A percentile compares a stretch with the other conserved stretches of the same genome.
Conservation (phyloP, 2,888 invertebrate genomes). For the Hartigia nigra region DNA sequence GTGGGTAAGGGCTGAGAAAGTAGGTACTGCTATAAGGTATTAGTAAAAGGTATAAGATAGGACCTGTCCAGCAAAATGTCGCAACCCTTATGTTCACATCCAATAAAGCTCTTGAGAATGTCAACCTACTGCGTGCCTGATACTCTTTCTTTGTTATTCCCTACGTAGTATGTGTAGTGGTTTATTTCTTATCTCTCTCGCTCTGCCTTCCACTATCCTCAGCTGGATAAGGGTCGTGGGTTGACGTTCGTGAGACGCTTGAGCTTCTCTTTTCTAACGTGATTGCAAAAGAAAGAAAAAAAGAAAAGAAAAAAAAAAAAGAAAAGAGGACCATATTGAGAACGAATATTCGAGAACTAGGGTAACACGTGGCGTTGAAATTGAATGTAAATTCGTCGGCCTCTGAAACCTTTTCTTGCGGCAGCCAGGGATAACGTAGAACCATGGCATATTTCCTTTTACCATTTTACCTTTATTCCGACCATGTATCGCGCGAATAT, state of each 20-base stretch:
- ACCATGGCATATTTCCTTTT: background rate
- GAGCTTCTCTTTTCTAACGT: background rate
- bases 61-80: background rate
- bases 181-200: background rate
- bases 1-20: background rate
- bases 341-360: background rate
- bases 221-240: background rate
- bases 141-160: background rate
- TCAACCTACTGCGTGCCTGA: background rate
- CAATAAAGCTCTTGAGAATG: background rate
- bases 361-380: conserved; percentile 4
- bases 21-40: background rate
- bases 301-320: background rate
- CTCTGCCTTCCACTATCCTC: background rate
- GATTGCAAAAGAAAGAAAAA: background rate
- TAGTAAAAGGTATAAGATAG: background rate
- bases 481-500: background rate
- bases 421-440: background rate
- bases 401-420: background rate
- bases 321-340: background rate
- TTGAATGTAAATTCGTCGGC: background rate
- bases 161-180: background rate
- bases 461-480: background rate
- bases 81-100: background rate
- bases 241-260: background rate